Conservation (phyloP, 2,113 vertebrate species). For the Engraulis encrasicolus region DNA sequence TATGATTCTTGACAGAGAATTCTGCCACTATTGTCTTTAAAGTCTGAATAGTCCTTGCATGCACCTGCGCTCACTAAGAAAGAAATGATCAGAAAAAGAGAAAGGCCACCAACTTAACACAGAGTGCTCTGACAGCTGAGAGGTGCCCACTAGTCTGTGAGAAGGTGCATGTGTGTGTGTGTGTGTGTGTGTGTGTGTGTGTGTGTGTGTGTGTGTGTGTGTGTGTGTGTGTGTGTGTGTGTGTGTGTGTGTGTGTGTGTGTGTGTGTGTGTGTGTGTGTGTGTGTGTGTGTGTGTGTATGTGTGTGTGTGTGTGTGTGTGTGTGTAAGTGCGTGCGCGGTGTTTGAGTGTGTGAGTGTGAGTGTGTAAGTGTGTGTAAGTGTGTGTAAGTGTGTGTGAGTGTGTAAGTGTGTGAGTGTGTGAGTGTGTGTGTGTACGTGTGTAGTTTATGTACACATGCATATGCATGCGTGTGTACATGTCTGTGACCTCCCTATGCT, state of each 20-base stretch:
- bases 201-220: too few species aligned
- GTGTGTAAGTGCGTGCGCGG: too few species aligned
- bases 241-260: not conserved
- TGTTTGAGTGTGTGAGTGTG: not conserved
- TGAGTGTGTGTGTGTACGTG: too few species aligned
- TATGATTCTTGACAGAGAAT: too few species aligned
- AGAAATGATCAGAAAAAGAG: too few species aligned
- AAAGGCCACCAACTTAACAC: too few species aligned
- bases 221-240: not conserved
- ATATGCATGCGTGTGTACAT: not conserved
- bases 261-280: not conserved
- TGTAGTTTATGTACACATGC: too few species aligned
- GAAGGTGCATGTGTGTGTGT: not conserved
- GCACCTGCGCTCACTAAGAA: too few species aligned
- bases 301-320: not conserved
- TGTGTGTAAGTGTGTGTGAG: not conserved
- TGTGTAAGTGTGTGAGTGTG: not conserved
- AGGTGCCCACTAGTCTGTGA: too few species aligned
- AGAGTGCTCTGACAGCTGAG: not conserved
- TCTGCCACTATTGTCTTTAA: too few species aligned
- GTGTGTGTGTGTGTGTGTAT: not conserved
- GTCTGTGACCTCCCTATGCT: not conserved
- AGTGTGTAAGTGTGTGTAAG: too few species aligned
- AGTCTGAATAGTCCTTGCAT: too few species aligned
- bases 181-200: not conserved